phyloP scores from a whole-genome alignment of 2,888 invertebrate genomes.

The Habrosyne pyritoides region DNA sequence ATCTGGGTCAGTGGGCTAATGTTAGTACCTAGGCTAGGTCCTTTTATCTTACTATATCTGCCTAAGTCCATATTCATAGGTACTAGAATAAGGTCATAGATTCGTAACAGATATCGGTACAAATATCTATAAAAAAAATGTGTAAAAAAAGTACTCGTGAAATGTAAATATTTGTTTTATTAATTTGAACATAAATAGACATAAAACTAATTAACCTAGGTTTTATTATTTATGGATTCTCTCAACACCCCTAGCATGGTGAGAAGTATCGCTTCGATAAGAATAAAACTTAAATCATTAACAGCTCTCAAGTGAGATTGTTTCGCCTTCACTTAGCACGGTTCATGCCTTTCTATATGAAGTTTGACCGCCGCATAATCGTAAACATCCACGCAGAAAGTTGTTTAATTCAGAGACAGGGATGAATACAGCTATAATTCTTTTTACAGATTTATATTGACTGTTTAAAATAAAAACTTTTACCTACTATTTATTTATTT shows the following conservation, averaged over 20 bases:
- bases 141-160: too few relatives aligned
- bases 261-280: not conserved
- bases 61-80: not conserved
- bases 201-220: not conserved
- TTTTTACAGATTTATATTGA: not conserved
- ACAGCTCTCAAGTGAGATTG: slow-evolving; percentile 2
- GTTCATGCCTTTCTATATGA: slow-evolving; percentile 1
- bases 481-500: too few relatives aligned
- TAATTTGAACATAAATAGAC: too few relatives aligned
- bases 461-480: not conserved
- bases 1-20: not conserved
- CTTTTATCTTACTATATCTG: not conserved
- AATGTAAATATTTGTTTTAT: too few relatives aligned
- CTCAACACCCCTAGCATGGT: not conserved
- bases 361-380: slow-evolving; percentile 1
- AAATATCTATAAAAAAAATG: too few relatives aligned
- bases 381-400: slow-evolving; percentile 4
- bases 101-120: not conserved
- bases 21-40: not conserved
- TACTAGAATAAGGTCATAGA: not conserved
- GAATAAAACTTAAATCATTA: not conserved
- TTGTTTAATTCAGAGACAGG: not conserved
- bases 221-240: not conserved
- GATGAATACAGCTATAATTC: not conserved
- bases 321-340: slow-evolving; percentile 4